Base-by-base conservation (phyloP, 2,888 invertebrate species). In the Anodontia alba region DNA sequence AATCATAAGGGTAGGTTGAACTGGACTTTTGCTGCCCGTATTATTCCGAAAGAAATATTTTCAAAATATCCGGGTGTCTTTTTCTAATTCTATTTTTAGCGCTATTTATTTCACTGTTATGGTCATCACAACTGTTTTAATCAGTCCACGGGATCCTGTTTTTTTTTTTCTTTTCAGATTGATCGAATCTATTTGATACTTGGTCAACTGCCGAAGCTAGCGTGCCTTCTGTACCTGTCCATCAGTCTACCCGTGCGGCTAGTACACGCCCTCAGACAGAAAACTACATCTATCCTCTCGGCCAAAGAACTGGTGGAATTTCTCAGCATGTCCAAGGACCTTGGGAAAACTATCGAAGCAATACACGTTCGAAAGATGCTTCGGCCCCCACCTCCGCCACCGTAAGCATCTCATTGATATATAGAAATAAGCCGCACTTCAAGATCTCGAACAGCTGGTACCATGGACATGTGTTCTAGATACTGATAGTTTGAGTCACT, bases 171-270 rank as follows among this genome's bases (percentile, higher is more conserved):
- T 57, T 67, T 74, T 31, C 73, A 74, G 73, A 26, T 42, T 31
- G 36, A 62, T 15, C 43, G 73, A n/a, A 26, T 74, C 20, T 31
- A 43, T 7, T 8, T 43, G 20, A 49, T 74, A 66, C n/a, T 80
- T 15, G 33, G 80, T 17, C 70, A 42, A 26, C n/a, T 89, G 8
- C 90, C 90, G 8, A 76, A 80, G 17, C n/a, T 88, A 31, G 36
- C 76, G 17, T 89, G 90, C 68, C 77, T 81, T 23, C 36, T 81
- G 0, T 90, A 89, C 73, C 85, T 90, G 15, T 78, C 83, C 20
- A 33, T 88, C 42, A 86, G 87, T 43, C 78, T 87, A 1, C 89
- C 89, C 1, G 38, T 81, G 12, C 75, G 89, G 20, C 80, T 87
- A 57, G 62, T 83, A 26, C n/a, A 72, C 2, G 78, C 86, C 12